Percentiles rank a stretch among this genome's conserved stretches.
Conservation (phyloP, 2,797 vertebrate genomes). For the Huso huso region DNA sequence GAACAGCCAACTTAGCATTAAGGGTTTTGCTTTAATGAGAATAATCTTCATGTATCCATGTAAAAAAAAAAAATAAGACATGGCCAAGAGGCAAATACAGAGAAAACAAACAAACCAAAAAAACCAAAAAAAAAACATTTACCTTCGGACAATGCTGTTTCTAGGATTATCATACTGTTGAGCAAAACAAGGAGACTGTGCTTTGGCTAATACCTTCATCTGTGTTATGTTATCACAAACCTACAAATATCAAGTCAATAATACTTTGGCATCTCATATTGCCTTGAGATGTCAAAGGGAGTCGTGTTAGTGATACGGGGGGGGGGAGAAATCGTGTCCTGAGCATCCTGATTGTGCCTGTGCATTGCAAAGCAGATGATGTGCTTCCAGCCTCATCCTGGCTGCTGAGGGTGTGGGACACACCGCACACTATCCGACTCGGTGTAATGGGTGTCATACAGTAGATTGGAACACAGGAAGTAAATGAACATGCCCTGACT, state of each 20-base stretch:
- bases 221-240: too few species aligned
- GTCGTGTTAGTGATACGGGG: too few species aligned
- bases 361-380: neutral
- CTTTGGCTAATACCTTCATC: too few species aligned
- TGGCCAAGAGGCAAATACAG: too few species aligned
- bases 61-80: too few species aligned
- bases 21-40: slow-evolving; percentile 3
- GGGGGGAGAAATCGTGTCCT: neutral
- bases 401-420: too few species aligned
- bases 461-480: neutral
- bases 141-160: neutral
- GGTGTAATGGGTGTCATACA: neutral
- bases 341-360: neutral
- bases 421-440: too few species aligned
- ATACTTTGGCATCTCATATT: too few species aligned
- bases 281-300: too few species aligned
- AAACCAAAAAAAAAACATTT: neutral
- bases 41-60: neutral
- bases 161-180: neutral
- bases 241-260: too few species aligned
- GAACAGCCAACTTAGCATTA: slow-evolving; percentile 47
- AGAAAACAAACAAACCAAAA: too few species aligned
- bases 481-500: neutral
- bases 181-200: too few species aligned
- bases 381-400: neutral